Evolutionary conservation across 2,797 vertebrate species (phyloP).

Genomic region (Sylvia borin): DNA sequence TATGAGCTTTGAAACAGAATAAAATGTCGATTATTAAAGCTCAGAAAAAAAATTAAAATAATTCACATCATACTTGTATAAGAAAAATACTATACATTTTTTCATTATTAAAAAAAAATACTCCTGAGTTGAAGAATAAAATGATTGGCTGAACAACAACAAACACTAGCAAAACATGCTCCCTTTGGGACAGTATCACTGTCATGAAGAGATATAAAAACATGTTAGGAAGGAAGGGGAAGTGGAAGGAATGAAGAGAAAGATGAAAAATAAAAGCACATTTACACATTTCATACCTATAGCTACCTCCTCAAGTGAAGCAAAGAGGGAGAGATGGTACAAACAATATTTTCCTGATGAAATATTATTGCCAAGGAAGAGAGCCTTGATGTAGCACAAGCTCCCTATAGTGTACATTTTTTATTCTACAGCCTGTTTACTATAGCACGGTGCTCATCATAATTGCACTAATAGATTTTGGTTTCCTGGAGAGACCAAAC

Average conservation of each 20-base stretch:
- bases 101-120: not conserved
- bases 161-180: not conserved
- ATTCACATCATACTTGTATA: not conserved
- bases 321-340: not conserved
- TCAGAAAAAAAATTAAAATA: not conserved
- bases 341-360: not conserved
- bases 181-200: not conserved
- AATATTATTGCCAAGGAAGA: not conserved
- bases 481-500: not conserved
- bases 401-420: not conserved
- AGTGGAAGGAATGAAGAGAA: not conserved
- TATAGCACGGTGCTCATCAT: not conserved
- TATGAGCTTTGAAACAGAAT: not conserved
- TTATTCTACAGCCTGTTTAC: not conserved
- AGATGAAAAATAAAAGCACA: not conserved
- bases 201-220: not conserved
- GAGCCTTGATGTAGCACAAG: not conserved
- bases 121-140: not conserved
- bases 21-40: not conserved
- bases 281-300: not conserved
- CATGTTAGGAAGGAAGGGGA: not conserved
- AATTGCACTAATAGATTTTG: not conserved
- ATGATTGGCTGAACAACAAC: not conserved
- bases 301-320: not conserved
- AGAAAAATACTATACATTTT: not conserved